These are phyloP conservation scores for Dinoponera quadriceps DNA, from an alignment of 1,140 invertebrate genomes.

Conservation along the genomic window DNA sequence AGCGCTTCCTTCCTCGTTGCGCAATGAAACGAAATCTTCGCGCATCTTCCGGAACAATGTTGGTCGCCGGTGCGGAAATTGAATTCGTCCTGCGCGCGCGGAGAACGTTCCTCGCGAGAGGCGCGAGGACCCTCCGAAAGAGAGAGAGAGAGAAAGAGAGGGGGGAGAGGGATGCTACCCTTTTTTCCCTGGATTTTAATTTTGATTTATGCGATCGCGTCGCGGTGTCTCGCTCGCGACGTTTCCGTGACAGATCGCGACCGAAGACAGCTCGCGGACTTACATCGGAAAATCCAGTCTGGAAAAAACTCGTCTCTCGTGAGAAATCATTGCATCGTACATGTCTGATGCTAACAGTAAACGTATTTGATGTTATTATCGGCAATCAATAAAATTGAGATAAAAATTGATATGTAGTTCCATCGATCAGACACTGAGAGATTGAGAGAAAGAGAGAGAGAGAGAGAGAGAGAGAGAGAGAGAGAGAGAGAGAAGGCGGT, in stretches of 20 bases:
- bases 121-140: not conserved
- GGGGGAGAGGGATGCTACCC: too few relatives aligned
- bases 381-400: too few relatives aligned
- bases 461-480: not conserved
- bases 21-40: slow-evolving; percentile 58
- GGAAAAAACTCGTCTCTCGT: too few relatives aligned
- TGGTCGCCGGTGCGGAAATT: slow-evolving; percentile 66
- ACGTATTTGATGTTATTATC: too few relatives aligned
- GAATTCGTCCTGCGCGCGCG: slow-evolving; percentile 62
- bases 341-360: too few relatives aligned
- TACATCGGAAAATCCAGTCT: not conserved
- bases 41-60: slow-evolving; percentile 59
- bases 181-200: slow-evolving; percentile 28
- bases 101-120: not conserved
- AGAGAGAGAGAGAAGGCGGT: not conserved
- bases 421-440: too few relatives aligned
- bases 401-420: too few relatives aligned
- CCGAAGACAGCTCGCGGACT: not conserved
- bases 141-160: not conserved
- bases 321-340: too few relatives aligned
- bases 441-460: too few relatives aligned
- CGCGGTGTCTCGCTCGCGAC: not conserved
- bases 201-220: slow-evolving; percentile 19
- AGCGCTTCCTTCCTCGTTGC: slow-evolving; percentile 55
- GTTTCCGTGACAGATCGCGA: not conserved